A percentile compares a stretch with the other conserved stretches of the same genome.
Evolutionary conservation across 2,113 vertebrate species (phyloP).

Genomic region (Erinaceus europaeus): DNA sequence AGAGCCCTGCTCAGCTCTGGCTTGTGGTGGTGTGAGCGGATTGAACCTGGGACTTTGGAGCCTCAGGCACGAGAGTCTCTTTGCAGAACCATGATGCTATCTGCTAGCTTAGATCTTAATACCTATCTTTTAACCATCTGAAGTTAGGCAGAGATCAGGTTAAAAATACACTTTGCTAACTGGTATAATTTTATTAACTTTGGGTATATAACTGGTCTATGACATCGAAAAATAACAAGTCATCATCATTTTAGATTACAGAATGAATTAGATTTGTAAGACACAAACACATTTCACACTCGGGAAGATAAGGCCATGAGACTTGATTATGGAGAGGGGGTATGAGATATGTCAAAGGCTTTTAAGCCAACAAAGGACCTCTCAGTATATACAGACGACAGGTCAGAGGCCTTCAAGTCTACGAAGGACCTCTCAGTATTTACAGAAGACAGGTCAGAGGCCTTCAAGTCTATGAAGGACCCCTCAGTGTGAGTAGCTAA

Average conservation of each 20-base stretch:
- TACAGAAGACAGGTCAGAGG: too few relatives aligned
- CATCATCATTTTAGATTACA: constrained; percentile 35
- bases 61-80: too few relatives aligned
- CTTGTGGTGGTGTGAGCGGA: too few relatives aligned
- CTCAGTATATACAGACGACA: constrained; percentile 42
- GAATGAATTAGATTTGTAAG: neutral
- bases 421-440: constrained; percentile 10
- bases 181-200: constrained; percentile 52
- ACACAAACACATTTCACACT: constrained; percentile 16
- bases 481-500: too few relatives aligned
- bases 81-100: too few relatives aligned
- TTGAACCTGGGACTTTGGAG: too few relatives aligned
- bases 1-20: too few relatives aligned
- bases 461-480: neutral
- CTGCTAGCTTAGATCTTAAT: neutral
- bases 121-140: neutral
- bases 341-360: neutral
- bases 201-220: constrained; percentile 9
- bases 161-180: neutral
- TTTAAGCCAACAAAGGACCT: neutral
- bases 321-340: constrained; percentile 23
- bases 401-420: too few relatives aligned
- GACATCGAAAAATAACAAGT: neutral
- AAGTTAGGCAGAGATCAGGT: neutral
- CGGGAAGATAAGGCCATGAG: neutral